phyloP scores from a whole-genome alignment of 2,113 vertebrate species.

The Paramormyrops kingsleyae region DNA sequence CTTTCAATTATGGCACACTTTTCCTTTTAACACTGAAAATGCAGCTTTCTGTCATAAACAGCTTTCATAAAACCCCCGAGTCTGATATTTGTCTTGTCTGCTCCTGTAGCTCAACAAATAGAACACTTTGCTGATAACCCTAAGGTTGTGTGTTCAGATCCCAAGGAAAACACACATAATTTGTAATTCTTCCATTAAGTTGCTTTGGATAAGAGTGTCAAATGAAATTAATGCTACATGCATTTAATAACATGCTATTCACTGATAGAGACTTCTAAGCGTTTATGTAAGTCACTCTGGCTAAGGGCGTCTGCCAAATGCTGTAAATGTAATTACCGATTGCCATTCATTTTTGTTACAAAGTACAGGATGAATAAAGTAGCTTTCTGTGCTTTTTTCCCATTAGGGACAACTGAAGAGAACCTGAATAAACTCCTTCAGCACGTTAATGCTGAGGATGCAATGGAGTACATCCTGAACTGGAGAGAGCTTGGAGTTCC shows the following conservation, averaged over 20 bases:
- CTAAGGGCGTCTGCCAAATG: background rate
- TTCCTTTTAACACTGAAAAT: background rate
- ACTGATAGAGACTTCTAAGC: too few species aligned
- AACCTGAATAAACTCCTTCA: constrained; percentile 92
- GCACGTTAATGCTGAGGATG: constrained; percentile 82
- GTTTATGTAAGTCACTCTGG: too few species aligned
- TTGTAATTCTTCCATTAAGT: too few species aligned
- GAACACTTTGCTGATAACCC: too few species aligned
- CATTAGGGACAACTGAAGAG: constrained; percentile 87
- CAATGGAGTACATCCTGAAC: constrained; percentile 85
- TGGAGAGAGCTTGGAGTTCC: constrained; percentile 88
- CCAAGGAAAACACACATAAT: too few species aligned
- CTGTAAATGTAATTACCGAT: background rate
- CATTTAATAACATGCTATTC: too few species aligned
- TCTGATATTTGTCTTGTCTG: background rate
- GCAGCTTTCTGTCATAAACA: background rate
- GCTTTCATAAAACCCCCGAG: background rate
- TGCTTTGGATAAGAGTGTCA: too few species aligned
- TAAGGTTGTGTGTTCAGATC: too few species aligned
- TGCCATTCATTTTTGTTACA: background rate
- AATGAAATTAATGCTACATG: too few species aligned
- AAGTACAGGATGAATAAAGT: background rate
- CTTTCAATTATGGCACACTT: background rate
- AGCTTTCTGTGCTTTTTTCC: constrained; percentile 13
- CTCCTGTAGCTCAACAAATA: too few species aligned